A percentile compares a stretch with the other conserved stretches of the same genome.
Evolutionary conservation across 2,113 vertebrate genomes (phyloP).

Genomic region (Hoplias malabaricus): DNA sequence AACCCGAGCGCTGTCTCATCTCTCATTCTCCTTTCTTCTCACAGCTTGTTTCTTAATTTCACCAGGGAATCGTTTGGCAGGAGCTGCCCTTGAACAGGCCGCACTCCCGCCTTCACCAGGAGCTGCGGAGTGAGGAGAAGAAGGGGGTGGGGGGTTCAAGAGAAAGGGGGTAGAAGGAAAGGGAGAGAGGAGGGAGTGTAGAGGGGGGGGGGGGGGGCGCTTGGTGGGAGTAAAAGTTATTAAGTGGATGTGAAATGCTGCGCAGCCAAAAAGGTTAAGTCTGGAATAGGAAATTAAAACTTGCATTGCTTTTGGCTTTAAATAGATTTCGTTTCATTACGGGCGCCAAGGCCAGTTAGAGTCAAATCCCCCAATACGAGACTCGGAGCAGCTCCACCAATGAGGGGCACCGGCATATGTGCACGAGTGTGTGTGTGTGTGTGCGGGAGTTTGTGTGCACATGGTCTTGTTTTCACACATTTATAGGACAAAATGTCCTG

Average conservation of each 20-base stretch:
- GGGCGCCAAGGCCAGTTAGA: conserved; percentile 77
- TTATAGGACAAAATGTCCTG: background rate
- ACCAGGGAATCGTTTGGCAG: conserved; percentile 72
- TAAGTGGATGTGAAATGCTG: conserved; percentile 80
- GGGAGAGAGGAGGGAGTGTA: conserved; percentile 13
- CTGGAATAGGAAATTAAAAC: conserved; percentile 81
- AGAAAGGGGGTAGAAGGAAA: conserved; percentile 30
- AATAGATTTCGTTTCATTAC: conserved; percentile 82
- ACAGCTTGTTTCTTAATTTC: conserved; percentile 73
- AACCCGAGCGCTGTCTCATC: background rate
- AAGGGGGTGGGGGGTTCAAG: background rate
- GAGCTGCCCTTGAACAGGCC: conserved; percentile 75
- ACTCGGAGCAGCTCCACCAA: conserved; percentile 50
- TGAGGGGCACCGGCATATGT: conserved; percentile 31
- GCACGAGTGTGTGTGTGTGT: background rate
- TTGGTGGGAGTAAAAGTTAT: conserved; percentile 72
- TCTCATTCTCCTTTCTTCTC: background rate
- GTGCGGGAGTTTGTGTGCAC: background rate
- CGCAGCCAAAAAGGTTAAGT: conserved; percentile 78
- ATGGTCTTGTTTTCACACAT: background rate
- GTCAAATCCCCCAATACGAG: conserved; percentile 68
- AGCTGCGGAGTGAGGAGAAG: background rate
- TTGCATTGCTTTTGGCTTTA: conserved; percentile 80
- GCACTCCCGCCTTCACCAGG: conserved; percentile 41
- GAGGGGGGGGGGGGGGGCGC: background rate